Base-by-base conservation (phyloP, 2,797 vertebrate genomes). In the Macroramphosus scolopax region DNA sequence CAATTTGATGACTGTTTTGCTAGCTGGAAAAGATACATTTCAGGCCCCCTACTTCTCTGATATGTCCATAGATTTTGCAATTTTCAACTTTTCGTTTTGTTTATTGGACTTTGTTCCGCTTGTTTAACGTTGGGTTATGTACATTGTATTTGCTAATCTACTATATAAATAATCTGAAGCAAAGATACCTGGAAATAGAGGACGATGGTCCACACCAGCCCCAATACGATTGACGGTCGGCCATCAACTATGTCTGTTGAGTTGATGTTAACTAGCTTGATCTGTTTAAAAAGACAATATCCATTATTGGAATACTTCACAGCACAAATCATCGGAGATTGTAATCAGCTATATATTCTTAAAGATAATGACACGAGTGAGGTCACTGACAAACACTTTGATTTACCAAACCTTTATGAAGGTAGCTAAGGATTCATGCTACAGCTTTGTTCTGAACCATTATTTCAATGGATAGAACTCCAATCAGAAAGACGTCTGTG, bases 181-280 rank as follows among this genome's bases (percentile, higher is more conserved):
- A 10, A 33, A 31, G 15, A 0, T 91, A 96, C 97, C 96, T 99
- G 97, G 75, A 97, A 99, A 84, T 99, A 98, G 0, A 99, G 88
- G 74, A 98, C 95, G 70, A 99, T 95, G 67, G 96, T 99, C 97
- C 97, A 99, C 60, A 98, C 68, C 79, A 99, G 82, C 6, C 97
- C 97, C 20, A 99, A 90, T 2, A 99, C 93, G 57, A 99, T 99
- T 4, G 97, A 92, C 0, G 95, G 95, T 13, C 92, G 90, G 39
- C 97, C 97, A 75, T 99, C 95, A 32, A 93, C 96, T 38, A 99
- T 98, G 75, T 99, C 95, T 16, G 95, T 98, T 42, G 93, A 92
- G 80, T 99, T 98, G 75, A 99, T 99, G 89, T 99, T 98, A 76
- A 99, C 97, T 53, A 99, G 82, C 50, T 98, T 99, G 80, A 99